phyloP scores from a whole-genome alignment of 2,888 invertebrate genomes.

The Horisme vitalbata region DNA sequence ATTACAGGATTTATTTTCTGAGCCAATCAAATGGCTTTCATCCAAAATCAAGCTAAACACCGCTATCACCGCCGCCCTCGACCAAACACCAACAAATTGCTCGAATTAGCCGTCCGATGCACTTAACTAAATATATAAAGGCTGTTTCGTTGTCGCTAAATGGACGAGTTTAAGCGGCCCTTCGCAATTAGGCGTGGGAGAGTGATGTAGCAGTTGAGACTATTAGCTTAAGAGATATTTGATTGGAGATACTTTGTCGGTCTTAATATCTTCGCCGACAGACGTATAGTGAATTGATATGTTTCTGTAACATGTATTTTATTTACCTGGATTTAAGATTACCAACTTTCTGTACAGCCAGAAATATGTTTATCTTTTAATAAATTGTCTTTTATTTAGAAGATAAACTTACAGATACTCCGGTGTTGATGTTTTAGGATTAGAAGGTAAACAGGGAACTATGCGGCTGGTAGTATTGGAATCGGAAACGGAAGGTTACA shows the following conservation, averaged over 20 bases:
- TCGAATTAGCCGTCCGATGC: conserved; percentile 63
- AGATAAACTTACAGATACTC: too few species aligned
- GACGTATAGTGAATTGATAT: too few species aligned
- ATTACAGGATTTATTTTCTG: too few species aligned
- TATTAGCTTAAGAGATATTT: background rate
- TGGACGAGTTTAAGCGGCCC: conserved; percentile 39
- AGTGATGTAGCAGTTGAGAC: conserved; percentile 5
- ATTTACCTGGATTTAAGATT: too few species aligned
- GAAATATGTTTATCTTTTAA: too few species aligned
- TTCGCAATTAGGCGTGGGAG: conserved; percentile 38
- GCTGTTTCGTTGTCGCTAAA: conserved; percentile 45
- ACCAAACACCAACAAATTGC: conserved; percentile 55
- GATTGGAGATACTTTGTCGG: conserved; percentile 1
- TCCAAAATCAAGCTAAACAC: background rate
- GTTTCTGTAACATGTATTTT: too few species aligned
- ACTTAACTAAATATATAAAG: conserved; percentile 62
- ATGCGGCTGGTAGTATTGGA: too few species aligned
- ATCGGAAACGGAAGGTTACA: too few species aligned
- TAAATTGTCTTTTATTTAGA: too few species aligned
- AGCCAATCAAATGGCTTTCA: background rate
- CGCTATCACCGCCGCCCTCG: conserved; percentile 26
- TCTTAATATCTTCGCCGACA: background rate
- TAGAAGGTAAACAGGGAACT: too few species aligned
- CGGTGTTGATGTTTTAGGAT: too few species aligned
- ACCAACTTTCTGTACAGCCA: too few species aligned